Base-by-base conservation (phyloP, 1,140 invertebrate genomes). In the Tetranychus urticae region DNA sequence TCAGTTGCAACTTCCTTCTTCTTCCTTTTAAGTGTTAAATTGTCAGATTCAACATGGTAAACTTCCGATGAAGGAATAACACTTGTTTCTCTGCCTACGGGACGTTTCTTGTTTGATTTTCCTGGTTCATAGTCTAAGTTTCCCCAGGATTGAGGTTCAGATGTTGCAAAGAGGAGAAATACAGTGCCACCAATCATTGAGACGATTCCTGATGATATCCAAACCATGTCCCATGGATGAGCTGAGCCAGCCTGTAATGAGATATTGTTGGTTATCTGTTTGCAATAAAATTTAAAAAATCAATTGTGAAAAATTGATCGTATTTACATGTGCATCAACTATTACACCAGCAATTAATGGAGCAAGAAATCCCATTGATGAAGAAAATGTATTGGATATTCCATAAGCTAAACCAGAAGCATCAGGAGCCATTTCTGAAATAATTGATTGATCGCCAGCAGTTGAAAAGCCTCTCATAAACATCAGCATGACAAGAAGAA, bases 161-260 rank as follows among this genome's bases (percentile, higher is more conserved):
- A 73, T 13, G 67, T 62, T 0, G 67, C 70, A 47, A 73, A 70
- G 6, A 84, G 63, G n/a, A 83, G 63, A 66, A 84, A 88, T 39
- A 82, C 71, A 1, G 83, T 68, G 64, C 82, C 82, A 8, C 81
- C 80, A 36, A 79, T 10, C 39, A 42, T 0, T 6, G 39, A 42
- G 10, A 42, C 39, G 39, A 42, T 42, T 42, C 39, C 39, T 10
- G 39, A 42, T 42, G 39, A 6, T 6, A 42, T 42, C 39, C 39
- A 42, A 10, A 42, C 39, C 39, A 42, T 42, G 39, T 42, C 10
- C 39, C 39, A 42, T 6, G 39, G 39, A 42, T 42, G 39, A 42
- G 39, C 39, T 42, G 39, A 42, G 5, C 10, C 39, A 42, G 39
- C 5, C 39, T 42, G 39, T 23, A 23, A 23, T 23, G 23, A 23